Base-by-base conservation (phyloP, 2,113 vertebrate species). In the Blennius ocellaris region DNA sequence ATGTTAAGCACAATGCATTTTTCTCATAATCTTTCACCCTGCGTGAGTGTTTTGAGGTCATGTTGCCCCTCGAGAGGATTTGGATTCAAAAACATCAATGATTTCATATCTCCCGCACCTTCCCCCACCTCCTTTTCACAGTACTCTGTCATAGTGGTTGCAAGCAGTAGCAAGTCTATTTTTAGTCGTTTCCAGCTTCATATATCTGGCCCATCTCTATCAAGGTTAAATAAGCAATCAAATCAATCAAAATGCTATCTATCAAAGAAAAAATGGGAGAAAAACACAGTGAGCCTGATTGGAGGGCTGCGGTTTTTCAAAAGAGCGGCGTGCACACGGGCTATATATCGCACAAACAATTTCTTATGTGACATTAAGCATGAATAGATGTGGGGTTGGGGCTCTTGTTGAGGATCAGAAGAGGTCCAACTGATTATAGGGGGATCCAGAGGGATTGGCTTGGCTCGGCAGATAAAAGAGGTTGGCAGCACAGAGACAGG, bases 221-320 rank as follows among this genome's bases (percentile, higher is more conserved):
- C 90, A 91, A 93, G 92, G 90, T 91, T 90, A 91, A 92, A 87
- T 83, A 90, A 87, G 82, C 89, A 89, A 92, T 93, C 82, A 89
- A 87, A 92, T 92, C 86, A 88, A 88, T 93, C 89, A 91, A 72
- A 91, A 86, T 74, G 48, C 75, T 55, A 89, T 89, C 75, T 69
- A 69, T 82, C 69, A 69, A 66, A 79, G 49, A 55, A 75, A 69
- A 61, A 70, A 57, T 1, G 5, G 3, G 5, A 60, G 14, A 38
- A 41, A 44, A 72, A 85, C 38, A 15, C 47, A 43, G 80, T 44
- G 56, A 51, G 73, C 76, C 61, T 49, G 58, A 64, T 72, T 72
- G 53, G 63, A 80, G 68, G 73, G 66, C 71, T 53, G 74, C 60
- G 47, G 79, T 92, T 90, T 86, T 86, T 92, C 86, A 86, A 66